A percentile compares a stretch with the other conserved stretches of the same genome.
Evolutionary conservation across 1,140 invertebrate genomes (phyloP).

Genomic region (Dermatophagoides farinae): DNA sequence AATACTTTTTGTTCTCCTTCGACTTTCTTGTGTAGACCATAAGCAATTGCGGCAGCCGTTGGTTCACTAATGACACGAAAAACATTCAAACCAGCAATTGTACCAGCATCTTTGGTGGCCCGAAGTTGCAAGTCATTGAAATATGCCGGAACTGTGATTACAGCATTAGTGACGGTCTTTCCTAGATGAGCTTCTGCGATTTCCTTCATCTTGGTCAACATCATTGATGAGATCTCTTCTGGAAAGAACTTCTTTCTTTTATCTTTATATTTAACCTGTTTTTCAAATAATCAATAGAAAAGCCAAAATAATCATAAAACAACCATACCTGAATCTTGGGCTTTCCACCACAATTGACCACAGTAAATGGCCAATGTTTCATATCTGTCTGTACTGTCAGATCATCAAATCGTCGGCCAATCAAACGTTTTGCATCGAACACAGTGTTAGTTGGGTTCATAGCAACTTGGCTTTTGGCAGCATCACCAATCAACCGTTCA

Average conservation of each 20-base stretch:
- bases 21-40: conserved; percentile 54
- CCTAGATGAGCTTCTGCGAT: conserved; percentile 84
- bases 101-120: conserved; percentile 50
- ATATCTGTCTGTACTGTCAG: conserved; percentile 69
- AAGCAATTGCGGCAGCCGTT: conserved; percentile 58
- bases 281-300: conserved; percentile 61
- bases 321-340: conserved; percentile 55
- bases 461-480: conserved; percentile 64
- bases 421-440: conserved; percentile 45
- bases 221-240: conserved; percentile 37
- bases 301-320: conserved; percentile 42
- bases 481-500: conserved; percentile 87
- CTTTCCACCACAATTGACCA: conserved; percentile 61
- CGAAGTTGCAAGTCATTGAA: conserved; percentile 50
- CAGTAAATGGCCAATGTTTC: conserved; percentile 91
- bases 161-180: conserved; percentile 61
- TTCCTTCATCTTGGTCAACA: conserved; percentile 65
- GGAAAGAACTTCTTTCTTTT: conserved; percentile 33
- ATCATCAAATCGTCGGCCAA: conserved; percentile 81
- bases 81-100: conserved; percentile 35
- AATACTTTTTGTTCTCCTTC: conserved; percentile 29
- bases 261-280: conserved; percentile 35
- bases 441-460: conserved; percentile 33
- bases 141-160: conserved; percentile 70
- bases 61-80: conserved; percentile 53